Evolutionary conservation across 2,797 vertebrate species (phyloP).

Genomic region (Remorina albescens): DNA sequence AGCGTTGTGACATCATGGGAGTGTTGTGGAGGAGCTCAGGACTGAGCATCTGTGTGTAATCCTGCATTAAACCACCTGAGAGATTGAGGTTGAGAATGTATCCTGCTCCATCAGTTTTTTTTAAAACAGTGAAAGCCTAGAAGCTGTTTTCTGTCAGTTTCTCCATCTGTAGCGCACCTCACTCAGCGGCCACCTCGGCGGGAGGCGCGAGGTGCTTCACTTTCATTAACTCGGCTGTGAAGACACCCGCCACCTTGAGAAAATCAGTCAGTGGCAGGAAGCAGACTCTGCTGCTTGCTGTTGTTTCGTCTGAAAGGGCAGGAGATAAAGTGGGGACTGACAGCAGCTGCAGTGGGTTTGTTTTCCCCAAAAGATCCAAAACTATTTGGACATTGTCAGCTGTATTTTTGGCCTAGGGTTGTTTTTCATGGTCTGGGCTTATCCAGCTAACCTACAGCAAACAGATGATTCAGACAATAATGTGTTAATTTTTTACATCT

Average conservation of each 20-base stretch:
- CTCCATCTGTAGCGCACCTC: conserved; percentile 25
- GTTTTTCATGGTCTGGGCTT: background rate
- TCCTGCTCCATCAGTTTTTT: conserved; percentile 6
- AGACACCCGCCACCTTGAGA: conserved; percentile 61
- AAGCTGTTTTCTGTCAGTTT: conserved; percentile 38
- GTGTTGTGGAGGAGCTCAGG: conserved; percentile 16
- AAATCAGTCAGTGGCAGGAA: conserved; percentile 42
- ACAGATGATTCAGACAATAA: background rate
- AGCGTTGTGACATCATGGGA: conserved; percentile 23
- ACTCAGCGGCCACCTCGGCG: conserved; percentile 18
- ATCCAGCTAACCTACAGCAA: background rate
- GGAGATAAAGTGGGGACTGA: conserved; percentile 12
- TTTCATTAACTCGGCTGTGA: conserved; percentile 46
- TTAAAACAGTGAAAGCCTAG: conserved; percentile 23
- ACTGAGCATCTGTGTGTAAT: conserved; percentile 29
- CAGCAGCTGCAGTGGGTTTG: conserved; percentile 10
- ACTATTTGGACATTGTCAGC: background rate
- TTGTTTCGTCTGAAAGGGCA: conserved; percentile 38
- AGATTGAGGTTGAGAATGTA: background rate
- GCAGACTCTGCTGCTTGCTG: conserved; percentile 26
- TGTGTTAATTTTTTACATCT: background rate
- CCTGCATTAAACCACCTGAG: conserved; percentile 32
- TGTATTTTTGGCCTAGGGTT: background rate
- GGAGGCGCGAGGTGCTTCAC: conserved; percentile 28
- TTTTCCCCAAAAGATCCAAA: background rate